These are phyloP conservation scores for Cheilosia urbana DNA, from an alignment of 2,888 invertebrate species.

Conservation along the genomic window DNA sequence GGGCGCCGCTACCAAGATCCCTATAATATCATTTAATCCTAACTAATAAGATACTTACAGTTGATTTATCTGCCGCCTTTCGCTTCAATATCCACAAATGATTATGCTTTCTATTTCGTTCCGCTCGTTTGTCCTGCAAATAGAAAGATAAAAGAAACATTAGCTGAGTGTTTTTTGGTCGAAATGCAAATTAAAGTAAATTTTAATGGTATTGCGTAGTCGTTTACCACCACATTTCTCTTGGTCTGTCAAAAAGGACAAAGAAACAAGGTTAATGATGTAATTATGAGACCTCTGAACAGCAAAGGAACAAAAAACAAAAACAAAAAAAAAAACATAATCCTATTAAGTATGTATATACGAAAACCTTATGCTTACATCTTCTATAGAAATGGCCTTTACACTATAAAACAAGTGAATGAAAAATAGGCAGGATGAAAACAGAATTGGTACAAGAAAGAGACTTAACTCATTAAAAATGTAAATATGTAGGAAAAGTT, in stretches of 20 bases:
- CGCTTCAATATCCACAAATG: constrained; percentile 39
- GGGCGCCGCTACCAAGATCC: constrained; percentile 30
- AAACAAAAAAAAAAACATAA: constrained; percentile 34
- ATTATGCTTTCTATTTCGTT: constrained; percentile 19
- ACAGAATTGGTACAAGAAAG: neutral
- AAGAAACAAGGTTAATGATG: constrained; percentile 55
- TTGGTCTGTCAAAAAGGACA: constrained; percentile 7
- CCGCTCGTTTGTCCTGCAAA: constrained; percentile 34
- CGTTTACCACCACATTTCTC: neutral
- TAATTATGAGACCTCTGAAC: constrained; percentile 34
- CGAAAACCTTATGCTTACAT: constrained; percentile 33
- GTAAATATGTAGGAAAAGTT: constrained; percentile 39
- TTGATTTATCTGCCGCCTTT: constrained; percentile 52
- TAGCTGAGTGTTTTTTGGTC: constrained; percentile 53
- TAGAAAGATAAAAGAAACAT: constrained; percentile 61
- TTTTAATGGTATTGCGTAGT: constrained; percentile 49
- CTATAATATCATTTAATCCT: constrained; percentile 58
- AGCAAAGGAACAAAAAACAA: constrained; percentile 3
- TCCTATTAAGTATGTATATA: constrained; percentile 51
- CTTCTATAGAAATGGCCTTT: constrained; percentile 28
- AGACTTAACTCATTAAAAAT: constrained; percentile 44
- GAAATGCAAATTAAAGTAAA: constrained; percentile 54
- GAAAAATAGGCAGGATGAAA: constrained; percentile 17
- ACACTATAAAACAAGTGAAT: neutral
- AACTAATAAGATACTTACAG: constrained; percentile 68